These are phyloP conservation scores for Grallaria varia DNA, from an alignment of 2,113 vertebrate species.

Conservation along the genomic window DNA sequence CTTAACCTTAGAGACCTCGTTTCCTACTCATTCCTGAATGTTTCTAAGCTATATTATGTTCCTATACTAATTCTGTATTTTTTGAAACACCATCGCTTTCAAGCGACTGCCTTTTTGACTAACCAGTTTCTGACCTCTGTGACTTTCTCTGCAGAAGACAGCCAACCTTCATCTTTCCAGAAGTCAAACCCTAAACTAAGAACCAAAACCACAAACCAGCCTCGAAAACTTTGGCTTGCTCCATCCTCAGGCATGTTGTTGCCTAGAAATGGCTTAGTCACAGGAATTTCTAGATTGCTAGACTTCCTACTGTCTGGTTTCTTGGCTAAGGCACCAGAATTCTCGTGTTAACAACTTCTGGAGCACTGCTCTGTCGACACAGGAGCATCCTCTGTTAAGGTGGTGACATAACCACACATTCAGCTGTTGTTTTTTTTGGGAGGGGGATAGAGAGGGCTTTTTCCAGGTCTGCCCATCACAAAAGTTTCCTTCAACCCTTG, in stretches of 20 bases:
- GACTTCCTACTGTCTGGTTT: neutral
- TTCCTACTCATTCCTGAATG: neutral
- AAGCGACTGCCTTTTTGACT: neutral
- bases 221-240: neutral
- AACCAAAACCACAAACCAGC: neutral
- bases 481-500: neutral
- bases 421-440: neutral
- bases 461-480: neutral
- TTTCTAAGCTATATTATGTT: neutral
- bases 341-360: neutral
- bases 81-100: neutral
- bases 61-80: neutral
- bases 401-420: neutral
- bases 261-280: conserved; percentile 8
- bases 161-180: neutral
- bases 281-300: neutral
- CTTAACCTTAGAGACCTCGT: neutral
- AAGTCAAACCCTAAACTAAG: neutral
- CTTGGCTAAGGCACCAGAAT: conserved; percentile 1
- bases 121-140: neutral
- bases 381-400: neutral
- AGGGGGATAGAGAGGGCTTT: neutral
- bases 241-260: neutral
- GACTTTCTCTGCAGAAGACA: neutral
- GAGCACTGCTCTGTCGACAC: neutral